These are phyloP conservation scores for Channa maculata DNA, from an alignment of 2,113 vertebrate genomes.

Conservation along the genomic window DNA sequence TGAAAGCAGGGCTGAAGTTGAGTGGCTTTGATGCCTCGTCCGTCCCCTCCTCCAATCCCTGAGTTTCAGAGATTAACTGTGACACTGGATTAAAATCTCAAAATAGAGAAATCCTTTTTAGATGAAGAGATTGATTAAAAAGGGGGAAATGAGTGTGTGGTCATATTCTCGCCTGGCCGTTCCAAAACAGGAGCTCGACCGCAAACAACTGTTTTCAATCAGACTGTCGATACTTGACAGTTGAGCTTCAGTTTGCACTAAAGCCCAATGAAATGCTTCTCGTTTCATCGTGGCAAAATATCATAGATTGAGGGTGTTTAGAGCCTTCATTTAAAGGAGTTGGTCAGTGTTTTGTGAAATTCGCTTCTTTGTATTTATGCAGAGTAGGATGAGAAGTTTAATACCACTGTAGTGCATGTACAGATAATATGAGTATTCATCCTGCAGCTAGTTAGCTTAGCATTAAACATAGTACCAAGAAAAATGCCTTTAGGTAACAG, in stretches of 20 bases:
- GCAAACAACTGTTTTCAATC: not conserved
- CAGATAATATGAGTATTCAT: not conserved
- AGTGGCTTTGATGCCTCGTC: constrained; percentile 70
- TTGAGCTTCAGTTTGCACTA: not conserved
- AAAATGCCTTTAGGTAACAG: too few species aligned
- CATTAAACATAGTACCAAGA: too few species aligned
- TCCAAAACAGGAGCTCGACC: constrained; percentile 7
- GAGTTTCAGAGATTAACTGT: constrained; percentile 81
- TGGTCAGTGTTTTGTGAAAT: too few species aligned
- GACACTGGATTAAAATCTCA: constrained; percentile 82
- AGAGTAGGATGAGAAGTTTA: not conserved
- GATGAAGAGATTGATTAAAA: constrained; percentile 79
- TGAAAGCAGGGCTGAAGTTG: constrained; percentile 66
- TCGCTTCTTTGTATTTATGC: not conserved
- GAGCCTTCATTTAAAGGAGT: too few species aligned
- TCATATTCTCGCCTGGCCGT: constrained; percentile 54
- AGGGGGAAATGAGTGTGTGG: constrained; percentile 48
- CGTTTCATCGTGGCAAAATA: too few species aligned
- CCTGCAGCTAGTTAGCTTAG: not conserved
- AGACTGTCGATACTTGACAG: not conserved
- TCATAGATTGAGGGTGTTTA: too few species aligned
- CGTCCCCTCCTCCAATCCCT: constrained; percentile 74
- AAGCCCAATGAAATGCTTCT: not conserved
- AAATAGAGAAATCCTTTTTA: constrained; percentile 84
- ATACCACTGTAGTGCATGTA: too few species aligned